Conservation (phyloP, 2,888 invertebrate species). For the Mesorhabditis belari region DNA sequence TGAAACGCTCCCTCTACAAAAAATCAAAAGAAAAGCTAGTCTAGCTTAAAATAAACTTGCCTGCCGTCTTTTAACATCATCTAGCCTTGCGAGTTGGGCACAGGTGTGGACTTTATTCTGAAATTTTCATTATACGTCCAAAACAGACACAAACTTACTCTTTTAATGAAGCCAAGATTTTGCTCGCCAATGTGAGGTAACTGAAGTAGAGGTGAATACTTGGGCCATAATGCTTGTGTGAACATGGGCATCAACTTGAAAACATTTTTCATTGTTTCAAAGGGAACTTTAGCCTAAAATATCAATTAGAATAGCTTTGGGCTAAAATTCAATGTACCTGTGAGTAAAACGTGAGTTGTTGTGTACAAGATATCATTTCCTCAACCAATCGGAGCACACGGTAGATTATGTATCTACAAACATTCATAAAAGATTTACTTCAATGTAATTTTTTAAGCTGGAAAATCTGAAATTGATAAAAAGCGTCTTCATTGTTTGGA, state of each 20-base stretch:
- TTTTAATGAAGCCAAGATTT: constrained; percentile 72
- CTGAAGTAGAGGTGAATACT: constrained; percentile 85
- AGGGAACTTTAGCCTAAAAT: constrained; percentile 57
- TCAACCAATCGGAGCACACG: constrained; percentile 81
- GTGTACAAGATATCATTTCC: constrained; percentile 92
- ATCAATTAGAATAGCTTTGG: no score
- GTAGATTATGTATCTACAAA: constrained; percentile 55
- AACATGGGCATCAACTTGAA: constrained; percentile 80
- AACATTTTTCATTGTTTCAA: constrained; percentile 36
- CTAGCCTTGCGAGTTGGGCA: constrained; percentile 81
- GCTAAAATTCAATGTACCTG: no score
- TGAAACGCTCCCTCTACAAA: no score
- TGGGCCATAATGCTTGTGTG: constrained; percentile 92
- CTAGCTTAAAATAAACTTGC: no score
- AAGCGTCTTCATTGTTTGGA: no score
- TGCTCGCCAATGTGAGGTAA: constrained; percentile 59
- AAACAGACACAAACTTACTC: constrained; percentile 55
- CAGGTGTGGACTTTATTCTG: constrained; percentile 68
- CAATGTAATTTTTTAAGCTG: not conserved
- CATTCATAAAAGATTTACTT: no score
- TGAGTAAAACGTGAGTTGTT: constrained; percentile 70
- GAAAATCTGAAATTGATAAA: no score
- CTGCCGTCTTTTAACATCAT: constrained; percentile 80
- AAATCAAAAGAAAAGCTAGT: no score
- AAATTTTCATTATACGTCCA: not conserved